A percentile compares a stretch with the other conserved stretches of the same genome.
These are phyloP conservation scores for Choreutis nemorana DNA, from an alignment of 2,888 invertebrate genomes.

Conservation along the genomic window DNA sequence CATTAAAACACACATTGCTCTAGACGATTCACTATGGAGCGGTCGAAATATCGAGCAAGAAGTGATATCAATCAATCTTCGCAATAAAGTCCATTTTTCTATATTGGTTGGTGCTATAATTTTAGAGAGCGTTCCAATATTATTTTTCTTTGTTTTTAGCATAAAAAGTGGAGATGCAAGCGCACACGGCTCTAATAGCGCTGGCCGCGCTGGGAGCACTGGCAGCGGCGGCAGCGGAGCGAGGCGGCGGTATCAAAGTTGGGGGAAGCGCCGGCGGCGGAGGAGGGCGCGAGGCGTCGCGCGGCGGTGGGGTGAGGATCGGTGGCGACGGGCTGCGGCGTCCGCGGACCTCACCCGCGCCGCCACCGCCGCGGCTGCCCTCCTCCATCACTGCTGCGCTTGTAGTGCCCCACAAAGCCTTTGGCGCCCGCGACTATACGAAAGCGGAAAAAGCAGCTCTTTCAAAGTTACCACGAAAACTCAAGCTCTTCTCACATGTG, in stretches of 20 bases:
- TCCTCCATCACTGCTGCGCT: constrained; percentile 72
- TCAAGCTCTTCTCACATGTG: constrained; percentile 74
- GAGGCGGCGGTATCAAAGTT: constrained; percentile 48
- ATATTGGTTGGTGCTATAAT: too few relatives aligned
- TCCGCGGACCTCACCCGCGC: constrained; percentile 50
- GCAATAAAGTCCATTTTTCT: too few relatives aligned
- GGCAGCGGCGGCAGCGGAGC: constrained; percentile 39
- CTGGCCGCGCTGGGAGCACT: constrained; percentile 48
- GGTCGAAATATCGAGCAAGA: too few relatives aligned
- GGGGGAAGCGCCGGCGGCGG: constrained; percentile 36
- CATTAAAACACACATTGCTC: too few relatives aligned
- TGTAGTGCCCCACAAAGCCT: constrained; percentile 79
- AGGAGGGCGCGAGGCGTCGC: constrained; percentile 34
- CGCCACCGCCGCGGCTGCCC: constrained; percentile 48
- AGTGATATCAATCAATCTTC: too few relatives aligned
- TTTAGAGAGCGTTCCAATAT: too few relatives aligned
- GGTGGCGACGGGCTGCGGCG: constrained; percentile 43
- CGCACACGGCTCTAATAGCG: constrained; percentile 46
- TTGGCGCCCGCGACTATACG: constrained; percentile 76
- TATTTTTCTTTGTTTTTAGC: constrained; percentile 27
- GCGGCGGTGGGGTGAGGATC: constrained; percentile 45
- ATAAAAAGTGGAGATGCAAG: constrained; percentile 55
- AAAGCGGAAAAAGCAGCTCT: constrained; percentile 75
- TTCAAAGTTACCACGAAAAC: constrained; percentile 70
- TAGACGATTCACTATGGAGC: too few relatives aligned